These are phyloP conservation scores for Hippotragus niger DNA, from an alignment of 2,113 vertebrate genomes.

Conservation along the genomic window DNA sequence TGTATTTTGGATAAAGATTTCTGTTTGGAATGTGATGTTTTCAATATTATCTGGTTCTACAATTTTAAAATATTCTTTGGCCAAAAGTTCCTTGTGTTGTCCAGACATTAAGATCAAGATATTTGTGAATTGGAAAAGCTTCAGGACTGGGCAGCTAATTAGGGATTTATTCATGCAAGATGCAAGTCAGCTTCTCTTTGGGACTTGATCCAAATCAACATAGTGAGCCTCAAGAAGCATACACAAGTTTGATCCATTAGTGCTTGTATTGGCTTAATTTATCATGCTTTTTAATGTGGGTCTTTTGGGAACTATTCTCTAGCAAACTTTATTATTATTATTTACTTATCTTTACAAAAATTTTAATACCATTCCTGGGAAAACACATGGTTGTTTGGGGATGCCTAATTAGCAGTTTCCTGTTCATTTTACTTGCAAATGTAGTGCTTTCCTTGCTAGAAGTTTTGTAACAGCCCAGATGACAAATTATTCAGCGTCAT, in stretches of 20 bases:
- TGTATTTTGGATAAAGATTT: background rate
- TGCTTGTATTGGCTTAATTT: background rate
- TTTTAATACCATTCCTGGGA: constrained; percentile 28
- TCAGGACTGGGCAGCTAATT: constrained; percentile 55
- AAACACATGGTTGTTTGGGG: constrained; percentile 48
- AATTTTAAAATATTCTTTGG: background rate
- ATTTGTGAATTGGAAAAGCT: constrained; percentile 35
- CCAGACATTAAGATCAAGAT: background rate
- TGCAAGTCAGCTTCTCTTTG: constrained; percentile 59
- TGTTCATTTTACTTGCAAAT: constrained; percentile 76
- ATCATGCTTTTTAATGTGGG: constrained; percentile 27
- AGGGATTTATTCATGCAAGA: constrained; percentile 64
- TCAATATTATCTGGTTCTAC: background rate
- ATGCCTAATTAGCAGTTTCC: constrained; percentile 66
- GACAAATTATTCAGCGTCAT: constrained; percentile 54
- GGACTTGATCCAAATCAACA: constrained; percentile 44
- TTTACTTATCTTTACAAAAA: constrained; percentile 58
- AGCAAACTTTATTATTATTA: constrained; percentile 48
- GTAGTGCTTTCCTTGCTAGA: constrained; percentile 45
- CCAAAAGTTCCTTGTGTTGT: background rate
- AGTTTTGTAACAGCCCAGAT: constrained; percentile 56
- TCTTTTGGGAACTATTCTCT: constrained; percentile 39
- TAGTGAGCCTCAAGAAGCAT: background rate
- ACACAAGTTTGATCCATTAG: background rate
- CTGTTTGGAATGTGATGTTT: background rate